Conservation (phyloP, 2,113 vertebrate genomes). For the Plecotus auritus region DNA sequence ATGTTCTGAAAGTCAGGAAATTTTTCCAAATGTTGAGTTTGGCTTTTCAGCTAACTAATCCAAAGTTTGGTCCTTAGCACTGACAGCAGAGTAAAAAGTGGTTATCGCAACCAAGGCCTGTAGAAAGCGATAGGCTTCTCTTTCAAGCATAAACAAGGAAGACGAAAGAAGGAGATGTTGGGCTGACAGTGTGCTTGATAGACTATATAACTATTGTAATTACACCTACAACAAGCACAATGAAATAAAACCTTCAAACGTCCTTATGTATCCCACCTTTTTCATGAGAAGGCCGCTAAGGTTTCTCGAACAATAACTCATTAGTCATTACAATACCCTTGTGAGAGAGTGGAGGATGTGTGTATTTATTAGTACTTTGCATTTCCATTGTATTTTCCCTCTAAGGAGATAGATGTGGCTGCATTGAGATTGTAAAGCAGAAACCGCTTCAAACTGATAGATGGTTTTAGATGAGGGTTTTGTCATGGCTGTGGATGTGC, state of each 20-base stretch:
- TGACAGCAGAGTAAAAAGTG: neutral
- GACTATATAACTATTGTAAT: conserved; percentile 2
- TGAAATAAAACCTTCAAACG: conserved; percentile 16
- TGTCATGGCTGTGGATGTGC: neutral
- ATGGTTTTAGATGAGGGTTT: neutral
- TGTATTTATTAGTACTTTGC: conserved; percentile 51
- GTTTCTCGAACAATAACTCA: conserved; percentile 64
- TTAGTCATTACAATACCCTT: conserved; percentile 64
- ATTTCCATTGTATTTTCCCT: conserved; percentile 52
- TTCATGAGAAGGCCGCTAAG: conserved; percentile 43
- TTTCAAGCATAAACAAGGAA: conserved; percentile 9
- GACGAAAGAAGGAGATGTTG: neutral
- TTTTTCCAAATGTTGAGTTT: conserved; percentile 1
- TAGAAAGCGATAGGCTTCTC: neutral
- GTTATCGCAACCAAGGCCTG: neutral
- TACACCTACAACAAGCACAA: neutral
- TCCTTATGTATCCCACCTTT: conserved; percentile 43
- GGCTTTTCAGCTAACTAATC: conserved; percentile 16
- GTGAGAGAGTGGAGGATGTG: conserved; percentile 41
- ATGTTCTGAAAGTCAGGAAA: neutral
- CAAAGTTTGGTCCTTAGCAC: neutral
- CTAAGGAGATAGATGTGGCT: neutral
- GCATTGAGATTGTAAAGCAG: conserved; percentile 31
- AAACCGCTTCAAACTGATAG: conserved; percentile 46
- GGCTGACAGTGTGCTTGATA: neutral